These are phyloP conservation scores for Rhamphomyia laevipes DNA, from an alignment of 2,888 invertebrate genomes.

Conservation along the genomic window DNA sequence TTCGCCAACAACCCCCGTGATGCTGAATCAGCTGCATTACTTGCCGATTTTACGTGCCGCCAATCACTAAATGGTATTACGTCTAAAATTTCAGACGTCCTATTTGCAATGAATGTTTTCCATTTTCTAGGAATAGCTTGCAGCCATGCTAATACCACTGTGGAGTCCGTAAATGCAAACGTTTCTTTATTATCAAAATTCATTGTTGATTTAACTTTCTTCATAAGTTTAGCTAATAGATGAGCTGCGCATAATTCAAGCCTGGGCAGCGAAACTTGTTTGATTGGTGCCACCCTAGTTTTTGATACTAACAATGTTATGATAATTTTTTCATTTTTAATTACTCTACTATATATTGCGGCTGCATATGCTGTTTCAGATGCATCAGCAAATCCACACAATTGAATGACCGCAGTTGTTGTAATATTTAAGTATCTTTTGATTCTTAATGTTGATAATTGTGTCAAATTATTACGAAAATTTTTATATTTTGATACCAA, in stretches of 20 bases:
- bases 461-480: too few species aligned
- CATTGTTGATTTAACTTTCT: not conserved
- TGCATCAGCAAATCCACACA: not conserved
- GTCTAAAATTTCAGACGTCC: not conserved
- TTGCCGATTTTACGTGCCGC: not conserved
- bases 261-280: not conserved
- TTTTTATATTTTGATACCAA: too few species aligned
- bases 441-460: not conserved
- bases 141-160: not conserved
- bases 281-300: not conserved
- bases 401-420: not conserved
- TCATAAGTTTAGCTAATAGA: not conserved
- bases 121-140: not conserved
- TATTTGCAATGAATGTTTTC: not conserved
- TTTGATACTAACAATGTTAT: not conserved
- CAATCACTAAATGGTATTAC: not conserved
- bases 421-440: not conserved
- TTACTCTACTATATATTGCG: not conserved
- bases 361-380: not conserved
- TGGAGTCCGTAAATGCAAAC: not conserved
- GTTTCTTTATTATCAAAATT: not conserved
- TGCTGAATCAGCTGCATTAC: too few species aligned
- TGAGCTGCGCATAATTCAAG: not conserved
- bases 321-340: not conserved
- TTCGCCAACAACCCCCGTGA: too few species aligned